Percentiles rank a stretch among this genome's conserved stretches.
phyloP scores from a whole-genome alignment of 2,888 invertebrate species.

The Escarpia spicata region DNA sequence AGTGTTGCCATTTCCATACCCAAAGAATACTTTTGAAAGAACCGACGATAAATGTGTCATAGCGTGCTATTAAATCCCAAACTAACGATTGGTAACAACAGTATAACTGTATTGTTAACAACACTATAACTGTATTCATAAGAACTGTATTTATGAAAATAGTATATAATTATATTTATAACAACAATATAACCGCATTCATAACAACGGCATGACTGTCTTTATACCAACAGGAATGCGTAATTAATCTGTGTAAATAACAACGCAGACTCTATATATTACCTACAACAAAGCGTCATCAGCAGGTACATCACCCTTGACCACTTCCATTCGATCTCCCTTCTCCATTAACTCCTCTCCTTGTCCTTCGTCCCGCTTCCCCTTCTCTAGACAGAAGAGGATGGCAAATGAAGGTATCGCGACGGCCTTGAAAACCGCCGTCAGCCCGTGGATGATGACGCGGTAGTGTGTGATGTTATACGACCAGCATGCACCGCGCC shows the following conservation, averaged over 20 bases:
- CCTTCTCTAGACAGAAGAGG: not conserved
- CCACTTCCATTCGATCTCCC: not conserved
- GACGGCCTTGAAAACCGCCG: not conserved
- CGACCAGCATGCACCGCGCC: constrained; percentile 11
- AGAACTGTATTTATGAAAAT: too few species aligned
- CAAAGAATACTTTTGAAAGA: too few species aligned
- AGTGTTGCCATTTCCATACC: too few species aligned
- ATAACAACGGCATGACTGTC: too few species aligned
- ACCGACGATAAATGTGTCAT: too few species aligned
- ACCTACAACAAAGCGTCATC: not conserved
- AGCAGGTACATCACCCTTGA: not conserved
- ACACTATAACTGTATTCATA: too few species aligned
- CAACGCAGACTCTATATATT: not conserved
- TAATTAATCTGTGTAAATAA: not conserved
- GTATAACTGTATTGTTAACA: too few species aligned
- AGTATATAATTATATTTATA: too few species aligned
- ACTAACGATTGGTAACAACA: too few species aligned
- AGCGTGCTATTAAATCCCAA: too few species aligned
- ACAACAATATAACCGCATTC: too few species aligned
- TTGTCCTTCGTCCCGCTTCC: not conserved
- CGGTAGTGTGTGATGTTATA: constrained; percentile 10
- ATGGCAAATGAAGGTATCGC: not conserved
- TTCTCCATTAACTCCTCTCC: not conserved
- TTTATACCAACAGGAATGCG: too few species aligned
- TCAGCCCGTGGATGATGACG: constrained; percentile 12